Base-by-base conservation (phyloP, 2,888 invertebrate species). In the Acholoe squamosa region DNA sequence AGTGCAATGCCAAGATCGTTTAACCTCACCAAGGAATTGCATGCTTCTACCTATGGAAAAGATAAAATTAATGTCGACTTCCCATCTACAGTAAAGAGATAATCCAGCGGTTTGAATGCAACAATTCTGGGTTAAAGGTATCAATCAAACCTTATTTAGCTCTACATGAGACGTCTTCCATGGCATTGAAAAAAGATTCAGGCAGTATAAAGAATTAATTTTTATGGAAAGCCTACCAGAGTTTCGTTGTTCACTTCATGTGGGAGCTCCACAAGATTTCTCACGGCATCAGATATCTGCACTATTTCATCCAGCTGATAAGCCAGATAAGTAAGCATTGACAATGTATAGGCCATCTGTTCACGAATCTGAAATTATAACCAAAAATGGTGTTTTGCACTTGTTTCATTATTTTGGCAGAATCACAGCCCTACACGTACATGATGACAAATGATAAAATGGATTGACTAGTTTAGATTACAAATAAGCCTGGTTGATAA, bases 231-330 rank as follows among this genome's bases (percentile, higher is more conserved):
- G 3, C 84, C 16, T 51, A 84, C 84, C 84, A 84, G 22, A 19
- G 84, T 43, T 33, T 33, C 84, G 43, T 84, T 43, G 10, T 34
- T 51, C 43, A 84, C 51, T 84, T 84, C 84, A 1, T 43, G 43
- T n/a, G 84, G 51, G 22, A 84, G 22, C 0, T 84, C 51, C 34
- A 43, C 25, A 0, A 33, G 0, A 22, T 51, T 84, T 1, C 84
- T 31, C 7, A 84, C 1, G 3, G 84, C 84, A 43, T 84, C 34
- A 33, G 84, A 10, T 25, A 84, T 84, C 25, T 84, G 84, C 0
- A 84, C 84, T 19, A 84, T 43, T 33, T 84, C 84, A 84, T 84
- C 84, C 14, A 51, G 33, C n/a, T 84, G 43, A 22, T 84, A 84
- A n/a, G 84, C 84, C 43, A 84, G n/a, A 43, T 31, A 84, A 1